These are phyloP conservation scores for Tenthredo distinguenda DNA, from an alignment of 2,888 invertebrate species.

Conservation along the genomic window DNA sequence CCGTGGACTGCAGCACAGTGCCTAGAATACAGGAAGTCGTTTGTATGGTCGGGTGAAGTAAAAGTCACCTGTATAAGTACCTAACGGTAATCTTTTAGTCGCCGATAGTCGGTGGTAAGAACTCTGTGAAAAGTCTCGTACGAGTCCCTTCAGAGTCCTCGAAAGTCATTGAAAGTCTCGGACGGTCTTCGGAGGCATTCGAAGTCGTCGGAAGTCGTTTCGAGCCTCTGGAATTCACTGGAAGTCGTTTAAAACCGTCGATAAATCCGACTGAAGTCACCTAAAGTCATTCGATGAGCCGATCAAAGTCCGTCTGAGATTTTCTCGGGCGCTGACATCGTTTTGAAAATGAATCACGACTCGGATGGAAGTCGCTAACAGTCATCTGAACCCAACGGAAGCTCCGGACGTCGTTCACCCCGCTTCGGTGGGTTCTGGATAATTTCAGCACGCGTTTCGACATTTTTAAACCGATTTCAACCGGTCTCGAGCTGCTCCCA, in stretches of 20 bases:
- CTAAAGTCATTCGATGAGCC: neutral
- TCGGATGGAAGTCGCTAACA: neutral
- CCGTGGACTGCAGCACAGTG: neutral
- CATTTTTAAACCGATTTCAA: neutral
- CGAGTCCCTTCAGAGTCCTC: neutral
- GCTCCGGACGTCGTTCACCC: neutral
- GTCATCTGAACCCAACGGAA: neutral
- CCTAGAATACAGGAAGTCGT: neutral
- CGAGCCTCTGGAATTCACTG: neutral
- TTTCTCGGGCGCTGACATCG: neutral
- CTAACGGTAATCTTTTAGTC: neutral
- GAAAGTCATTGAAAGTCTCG: neutral
- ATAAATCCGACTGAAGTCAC: neutral
- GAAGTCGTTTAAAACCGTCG: neutral
- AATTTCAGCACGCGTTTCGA: neutral
- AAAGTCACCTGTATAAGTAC: neutral
- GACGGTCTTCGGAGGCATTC: neutral
- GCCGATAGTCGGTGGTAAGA: neutral
- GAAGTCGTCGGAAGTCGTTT: neutral
- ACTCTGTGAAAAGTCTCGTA: neutral
- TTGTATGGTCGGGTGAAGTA: neutral
- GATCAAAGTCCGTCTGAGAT: neutral
- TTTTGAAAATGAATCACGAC: neutral
- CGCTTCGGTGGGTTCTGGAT: neutral
- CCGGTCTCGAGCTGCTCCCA: neutral